Conservation (phyloP, 30 jellyfish, hydroid and myxozoan genomes). For the Phacellophora camtschatica region DNA sequence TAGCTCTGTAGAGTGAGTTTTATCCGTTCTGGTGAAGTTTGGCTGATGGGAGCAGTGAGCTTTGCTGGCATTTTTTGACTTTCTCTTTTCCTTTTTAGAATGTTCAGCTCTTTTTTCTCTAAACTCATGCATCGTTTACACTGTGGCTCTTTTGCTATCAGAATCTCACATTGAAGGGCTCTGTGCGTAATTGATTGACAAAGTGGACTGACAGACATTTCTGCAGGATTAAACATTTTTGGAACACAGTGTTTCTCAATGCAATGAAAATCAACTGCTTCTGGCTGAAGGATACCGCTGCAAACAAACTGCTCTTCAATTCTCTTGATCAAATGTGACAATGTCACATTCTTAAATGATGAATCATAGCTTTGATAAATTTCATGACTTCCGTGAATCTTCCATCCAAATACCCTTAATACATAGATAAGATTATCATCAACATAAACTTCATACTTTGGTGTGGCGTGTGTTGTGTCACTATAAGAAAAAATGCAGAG, state of each 20-base stretch:
- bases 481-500: background rate
- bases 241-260: constrained; percentile 5
- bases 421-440: background rate
- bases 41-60: constrained; percentile 22
- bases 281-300: constrained; percentile 11
- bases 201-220: background rate
- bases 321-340: background rate
- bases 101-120: background rate
- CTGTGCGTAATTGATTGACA: background rate
- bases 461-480: background rate
- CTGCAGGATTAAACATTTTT: background rate
- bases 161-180: background rate
- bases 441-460: constrained; percentile 14
- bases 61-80: constrained; percentile 14
- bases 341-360: background rate
- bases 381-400: background rate
- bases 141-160: background rate
- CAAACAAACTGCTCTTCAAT: background rate
- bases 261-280: background rate
- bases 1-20: background rate
- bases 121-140: background rate
- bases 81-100: background rate
- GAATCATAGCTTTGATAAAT: background rate
- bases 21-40: constrained; percentile 28
- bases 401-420: constrained; percentile 27